Conservation (phyloP, 2,797 vertebrate species). For the Odontamblyopus rebecca region DNA sequence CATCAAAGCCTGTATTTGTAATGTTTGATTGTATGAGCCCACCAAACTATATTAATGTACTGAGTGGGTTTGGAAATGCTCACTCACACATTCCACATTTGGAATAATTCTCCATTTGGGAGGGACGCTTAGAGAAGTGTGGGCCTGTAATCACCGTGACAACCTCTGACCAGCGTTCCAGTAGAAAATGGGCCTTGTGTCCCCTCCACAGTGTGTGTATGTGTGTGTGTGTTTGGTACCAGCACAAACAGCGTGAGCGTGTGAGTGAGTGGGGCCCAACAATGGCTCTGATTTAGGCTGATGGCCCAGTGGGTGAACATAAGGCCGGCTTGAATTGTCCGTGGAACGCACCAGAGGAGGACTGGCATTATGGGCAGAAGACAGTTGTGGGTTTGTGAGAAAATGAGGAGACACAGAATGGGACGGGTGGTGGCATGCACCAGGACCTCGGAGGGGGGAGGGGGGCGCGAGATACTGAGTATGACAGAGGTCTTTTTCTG, state of each 20-base stretch:
- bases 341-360: constrained; percentile 78
- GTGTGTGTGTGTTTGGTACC: constrained; percentile 67
- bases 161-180: constrained; percentile 69
- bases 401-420: constrained; percentile 58
- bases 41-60: constrained; percentile 57
- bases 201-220: constrained; percentile 42
- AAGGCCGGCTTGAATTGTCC: constrained; percentile 72
- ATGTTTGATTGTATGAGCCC: constrained; percentile 29
- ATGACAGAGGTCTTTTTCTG: constrained; percentile 79
- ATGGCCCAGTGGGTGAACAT: constrained; percentile 70
- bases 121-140: constrained; percentile 42
- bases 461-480: constrained; percentile 55
- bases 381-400: constrained; percentile 75
- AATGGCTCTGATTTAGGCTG: constrained; percentile 75
- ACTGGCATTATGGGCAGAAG: constrained; percentile 73
- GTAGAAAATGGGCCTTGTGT: constrained; percentile 72
- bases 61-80: constrained; percentile 69
- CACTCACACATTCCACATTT: constrained; percentile 69
- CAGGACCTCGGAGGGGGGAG: constrained; percentile 60
- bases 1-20: constrained; percentile 25
- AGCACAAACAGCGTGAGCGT: constrained; percentile 60
- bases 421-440: constrained; percentile 74
- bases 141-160: constrained; percentile 71
- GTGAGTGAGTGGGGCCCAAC: constrained; percentile 62
- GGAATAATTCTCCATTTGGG: constrained; percentile 48